Evolutionary conservation across 2,888 invertebrate genomes (phyloP), one percentile per base, ranked within the genome.

Genomic region (Sarcophaga variegata): DNA sequence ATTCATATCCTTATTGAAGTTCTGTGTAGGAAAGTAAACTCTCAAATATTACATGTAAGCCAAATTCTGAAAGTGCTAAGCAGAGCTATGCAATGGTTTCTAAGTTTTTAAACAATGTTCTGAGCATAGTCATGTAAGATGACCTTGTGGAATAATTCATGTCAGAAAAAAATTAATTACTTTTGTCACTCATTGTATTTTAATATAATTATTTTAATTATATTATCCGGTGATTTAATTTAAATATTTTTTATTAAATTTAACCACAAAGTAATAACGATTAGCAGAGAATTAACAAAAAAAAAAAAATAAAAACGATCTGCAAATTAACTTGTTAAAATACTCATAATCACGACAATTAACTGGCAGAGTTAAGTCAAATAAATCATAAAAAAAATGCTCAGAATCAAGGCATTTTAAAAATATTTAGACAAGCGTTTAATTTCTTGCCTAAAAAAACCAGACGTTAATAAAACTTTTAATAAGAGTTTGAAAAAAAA

Each of bases 291-390:
- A 3, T 27, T 27, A 49, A 49, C 4, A 37, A 59, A 1, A 17
- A 27, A 49, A 10, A 62, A 71, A 4, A 47, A 17, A 25, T 45
- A 17, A 20, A 63, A 80, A 27, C 20, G 1, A 59, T 54, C 37
- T 37, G 37, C 37, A 83, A 75, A 81, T 78, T 79, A 79, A 81
- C 81, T 71, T 87, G 81, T 83, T 81, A 71, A 83, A 74, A 75
- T 78, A 17, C 66, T 71, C 37, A 70, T 79, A 87, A 81, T 83
- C 70, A 67, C 71, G 45, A 78, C 70, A 78, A 81, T 87, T 83
- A 83, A 17, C 60, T 64, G 74, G 63, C 22, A 1, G 45, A 11
- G 63, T 4, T 75, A 62, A 49, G 64, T 71, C 81, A 59, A 72
- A 83, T 86, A 78, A 78, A 78, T 87, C 86, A 81, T 81, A 71